Evolutionary conservation across 2,888 invertebrate species (phyloP).

Genomic region (Poecilus cupreus): DNA sequence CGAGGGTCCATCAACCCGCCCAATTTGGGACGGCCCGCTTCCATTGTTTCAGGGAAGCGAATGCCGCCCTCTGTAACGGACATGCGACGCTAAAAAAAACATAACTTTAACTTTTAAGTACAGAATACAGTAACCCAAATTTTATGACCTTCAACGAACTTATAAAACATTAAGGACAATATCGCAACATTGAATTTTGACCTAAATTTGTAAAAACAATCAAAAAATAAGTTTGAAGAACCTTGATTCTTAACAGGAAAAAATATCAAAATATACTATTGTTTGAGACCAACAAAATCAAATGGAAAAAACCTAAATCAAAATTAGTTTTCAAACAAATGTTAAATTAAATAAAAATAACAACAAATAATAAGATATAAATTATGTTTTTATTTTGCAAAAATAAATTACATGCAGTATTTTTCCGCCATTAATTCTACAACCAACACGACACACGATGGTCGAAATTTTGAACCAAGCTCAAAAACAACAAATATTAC

Average conservation of each 20-base stretch:
- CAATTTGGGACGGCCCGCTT: conserved; percentile 97
- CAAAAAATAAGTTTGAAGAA: neutral
- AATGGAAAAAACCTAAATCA: too few species aligned
- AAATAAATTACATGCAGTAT: conserved; percentile 27
- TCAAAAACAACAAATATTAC: conserved; percentile 12
- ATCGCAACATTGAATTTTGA: neutral
- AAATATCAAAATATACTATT: too few species aligned
- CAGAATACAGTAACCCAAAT: neutral
- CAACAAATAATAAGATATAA: neutral
- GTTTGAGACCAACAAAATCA: too few species aligned
- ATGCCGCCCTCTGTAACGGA: conserved; percentile 98
- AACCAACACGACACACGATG: neutral
- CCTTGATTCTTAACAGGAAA: too few species aligned
- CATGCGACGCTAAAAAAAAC: conserved; percentile 88
- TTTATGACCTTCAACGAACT: neutral
- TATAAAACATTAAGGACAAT: neutral
- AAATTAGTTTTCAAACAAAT: neutral
- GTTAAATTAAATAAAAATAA: neutral
- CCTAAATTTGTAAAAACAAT: neutral
- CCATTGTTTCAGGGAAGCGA: conserved; percentile 97
- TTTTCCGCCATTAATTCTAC: conserved; percentile 34
- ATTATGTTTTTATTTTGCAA: conserved; percentile 19
- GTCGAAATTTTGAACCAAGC: neutral
- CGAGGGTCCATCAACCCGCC: conserved; percentile 99
- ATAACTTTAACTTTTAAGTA: neutral